Evolutionary conservation across 2,888 invertebrate species (phyloP), one percentile per base, ranked within the genome.

Genomic region (Hypomecis punctinalis): DNA sequence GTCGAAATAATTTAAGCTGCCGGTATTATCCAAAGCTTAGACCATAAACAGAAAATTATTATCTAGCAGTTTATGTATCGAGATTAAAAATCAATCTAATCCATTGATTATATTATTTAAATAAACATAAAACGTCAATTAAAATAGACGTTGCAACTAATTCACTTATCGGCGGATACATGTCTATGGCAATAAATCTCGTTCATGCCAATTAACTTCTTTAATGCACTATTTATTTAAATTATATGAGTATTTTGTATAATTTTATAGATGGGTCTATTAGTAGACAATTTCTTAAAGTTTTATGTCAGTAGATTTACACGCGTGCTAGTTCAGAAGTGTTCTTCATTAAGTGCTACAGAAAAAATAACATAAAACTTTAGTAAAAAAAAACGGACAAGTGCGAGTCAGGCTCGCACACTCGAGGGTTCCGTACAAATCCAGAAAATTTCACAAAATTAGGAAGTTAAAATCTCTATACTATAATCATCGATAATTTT

Each of bases 151-250:
- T 57, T 65, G 61, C 65, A 60, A 52, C 56, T 42, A 65, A 55
- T 64, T 52, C 56, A 59, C 42, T 37, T 37, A 65, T 51, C 46
- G 10, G 9, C 13, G n/a, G 39, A 37, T 40, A 65, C 46, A 47
- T 48, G 11, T 47, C 37, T 52, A 58, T 42, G 42, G 65, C 70
- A 66, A 76, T 78, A 78, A 76, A 76, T 77, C 72, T 66, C 62
- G 55, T 43, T 48, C 51, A 54, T 70, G 77, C 73, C 76, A 78
- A 78, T 78, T 76, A 78, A 74, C 64, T 63, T 54, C 64, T 67
- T 66, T 69, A 76, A 71, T 76, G 68, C 46, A 61, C 69, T 68
- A 72, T 72, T 74, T 71, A 73, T 75, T 75, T 67, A 69, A 72
- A 76, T 74, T 47, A 56, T 60, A 65, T 11, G 49, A 33, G 42